Base-by-base conservation (phyloP, 2,113 vertebrate genomes). In the Myotis lucifugus region DNA sequence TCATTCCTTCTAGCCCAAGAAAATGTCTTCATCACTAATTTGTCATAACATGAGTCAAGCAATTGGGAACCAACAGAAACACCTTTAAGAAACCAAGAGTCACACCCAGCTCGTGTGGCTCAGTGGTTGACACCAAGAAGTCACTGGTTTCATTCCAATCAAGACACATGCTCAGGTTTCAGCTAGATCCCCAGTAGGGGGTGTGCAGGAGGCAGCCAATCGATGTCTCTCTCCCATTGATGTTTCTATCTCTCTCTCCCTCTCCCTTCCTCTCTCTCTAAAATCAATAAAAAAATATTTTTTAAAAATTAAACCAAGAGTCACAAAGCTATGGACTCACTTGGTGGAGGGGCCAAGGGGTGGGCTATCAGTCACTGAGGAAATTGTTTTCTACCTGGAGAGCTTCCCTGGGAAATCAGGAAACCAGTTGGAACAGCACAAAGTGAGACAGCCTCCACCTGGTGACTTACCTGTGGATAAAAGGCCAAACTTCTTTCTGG, bases 361-460 rank as follows among this genome's bases (percentile, higher is more conserved):
- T 34, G 81, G 79, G 40, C 70, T 17, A 3, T 70, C 0, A 6
- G 86, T 81, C 95, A 95, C 48, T 82, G 93, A n/a, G n/a, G n/a
- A n/a, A n/a, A n/a, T n/a, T n/a, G n/a, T n/a, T n/a, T n/a, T n/a
- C n/a, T n/a, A n/a, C n/a, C n/a, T n/a, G n/a, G n/a, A n/a, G n/a
- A n/a, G 93, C 40, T 48, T 86, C 96, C 95, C 72, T 90, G 83
- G 85, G 87, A 66, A 79, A 87, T 87, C 59, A 74, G 91, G 76
- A 94, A 66, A 91, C 88, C 5, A 0, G 81, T 91, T 67, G 79
- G 95, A 88, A 86, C 37, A 61, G 96, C 86, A 59, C 79, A 11
- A 46, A 78, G 46, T 19, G 66, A 61, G 93, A 94, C 96, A 96
- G 70, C 72, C 95, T 96, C 70, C 92, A 74, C 95, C 74, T 40